Conservation (phyloP, 2,888 invertebrate species). For the Brachyptera risi region DNA sequence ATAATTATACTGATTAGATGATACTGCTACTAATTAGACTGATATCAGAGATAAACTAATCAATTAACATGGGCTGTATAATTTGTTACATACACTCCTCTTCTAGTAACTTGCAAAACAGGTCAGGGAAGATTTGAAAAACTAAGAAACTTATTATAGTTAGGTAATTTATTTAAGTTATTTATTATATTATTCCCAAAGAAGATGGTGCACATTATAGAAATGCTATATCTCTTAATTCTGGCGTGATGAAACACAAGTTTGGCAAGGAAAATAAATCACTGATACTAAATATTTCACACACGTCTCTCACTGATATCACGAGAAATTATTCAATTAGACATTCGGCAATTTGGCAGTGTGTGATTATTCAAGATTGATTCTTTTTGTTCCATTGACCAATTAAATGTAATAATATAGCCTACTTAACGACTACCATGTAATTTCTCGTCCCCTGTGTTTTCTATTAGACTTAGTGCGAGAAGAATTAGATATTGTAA, state of each 20-base stretch:
- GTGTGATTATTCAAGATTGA: conserved; percentile 31
- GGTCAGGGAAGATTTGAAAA: too few species aligned
- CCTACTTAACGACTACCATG: conserved; percentile 10
- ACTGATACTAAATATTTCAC: conserved; percentile 11
- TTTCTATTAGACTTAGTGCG: conserved; percentile 29
- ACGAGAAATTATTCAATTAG: too few species aligned
- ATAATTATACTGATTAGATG: too few species aligned
- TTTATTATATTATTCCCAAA: background rate
- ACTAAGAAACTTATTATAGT: background rate
- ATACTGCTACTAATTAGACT: too few species aligned
- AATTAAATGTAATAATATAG: background rate
- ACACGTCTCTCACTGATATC: conserved; percentile 6
- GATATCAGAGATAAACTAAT: too few species aligned
- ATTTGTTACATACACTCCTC: too few species aligned
- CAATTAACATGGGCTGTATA: too few species aligned
- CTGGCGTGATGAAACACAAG: background rate
- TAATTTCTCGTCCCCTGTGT: conserved; percentile 32
- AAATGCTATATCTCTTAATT: background rate
- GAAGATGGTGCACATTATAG: background rate
- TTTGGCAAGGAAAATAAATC: background rate
- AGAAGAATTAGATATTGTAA: conserved; percentile 31
- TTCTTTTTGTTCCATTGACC: conserved; percentile 31
- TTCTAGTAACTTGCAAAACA: too few species aligned
- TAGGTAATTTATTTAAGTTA: conserved; percentile 1
- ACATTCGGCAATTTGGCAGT: background rate